Base-by-base conservation (phyloP, 2,113 vertebrate species). In the Stercorarius parasiticus region DNA sequence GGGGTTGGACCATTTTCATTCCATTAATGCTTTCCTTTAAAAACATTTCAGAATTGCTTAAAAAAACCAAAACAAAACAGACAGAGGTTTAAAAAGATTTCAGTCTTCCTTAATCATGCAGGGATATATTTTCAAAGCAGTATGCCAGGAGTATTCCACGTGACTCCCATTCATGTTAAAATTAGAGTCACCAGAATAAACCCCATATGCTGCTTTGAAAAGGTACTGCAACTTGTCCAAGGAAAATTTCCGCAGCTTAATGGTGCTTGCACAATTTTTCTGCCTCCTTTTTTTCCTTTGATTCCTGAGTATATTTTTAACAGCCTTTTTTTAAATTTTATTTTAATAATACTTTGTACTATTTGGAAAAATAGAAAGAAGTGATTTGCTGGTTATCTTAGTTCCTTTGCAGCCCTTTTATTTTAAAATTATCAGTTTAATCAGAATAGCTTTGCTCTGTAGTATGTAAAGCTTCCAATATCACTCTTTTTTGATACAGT, bases 131-230 rank as follows among this genome's bases (percentile, higher is more conserved):
- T 96, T 95, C 95, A 95, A 97, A 95, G 91, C 96, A 65, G 50
- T 80, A 91, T 95, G 89, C 94, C 74, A 89, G 67, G 87, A 97
- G 78, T 91, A 96, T 88, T 95, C 95, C 96, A 97, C 70, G 89
- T 97, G 96, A 97, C 93, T 97, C 67, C 55, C 95, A 97, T 97
- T 97, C 95, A 97, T 95, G 97, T 97, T 97, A 97, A 97, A 97
- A 97, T 97, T 97, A 97, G 93, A 96, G 89, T 50, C 93, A 97
- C 89, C 89, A 97, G 94, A 97, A 97, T 97, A 97, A 97, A 96
- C 32, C 78, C 96, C 97, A 97, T 97, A 97, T 97, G 97, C 82
- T 95, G 91, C 96, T 97, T 96, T 96, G 81, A 93, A 94, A 97
- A 96, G 89, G 95, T 96, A 96, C 91, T 80, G 93, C 87, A 93